Evolutionary conservation across 2,797 vertebrate genomes (phyloP).

Genomic region (Alfaro cultratus): DNA sequence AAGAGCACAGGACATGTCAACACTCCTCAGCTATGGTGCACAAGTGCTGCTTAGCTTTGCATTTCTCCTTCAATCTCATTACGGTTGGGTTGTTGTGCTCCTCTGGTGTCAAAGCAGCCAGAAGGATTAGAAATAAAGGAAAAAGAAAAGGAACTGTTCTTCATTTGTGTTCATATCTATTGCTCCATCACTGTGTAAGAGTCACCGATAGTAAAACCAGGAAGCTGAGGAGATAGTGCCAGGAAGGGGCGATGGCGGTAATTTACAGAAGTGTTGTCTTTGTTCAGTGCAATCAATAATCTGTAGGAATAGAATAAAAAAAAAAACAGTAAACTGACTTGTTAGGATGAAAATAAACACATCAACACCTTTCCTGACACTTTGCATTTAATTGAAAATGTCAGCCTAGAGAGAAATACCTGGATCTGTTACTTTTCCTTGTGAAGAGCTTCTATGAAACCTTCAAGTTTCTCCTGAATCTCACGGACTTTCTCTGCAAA

Average conservation of each 20-base stretch:
- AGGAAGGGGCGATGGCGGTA: conserved; percentile 23
- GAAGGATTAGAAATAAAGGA: conserved; percentile 7
- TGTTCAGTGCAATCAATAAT: conserved; percentile 72
- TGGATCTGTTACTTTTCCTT: conserved; percentile 89
- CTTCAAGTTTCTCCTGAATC: conserved; percentile 99
- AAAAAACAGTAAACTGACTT: conserved; percentile 37
- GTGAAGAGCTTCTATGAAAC: conserved; percentile 98
- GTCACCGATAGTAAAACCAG: conserved; percentile 55
- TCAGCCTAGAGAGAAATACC: conserved; percentile 47
- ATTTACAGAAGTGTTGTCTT: conserved; percentile 62
- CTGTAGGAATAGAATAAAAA: conserved; percentile 38
- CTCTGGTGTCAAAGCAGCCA: background rate
- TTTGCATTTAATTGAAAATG: background rate
- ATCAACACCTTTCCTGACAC: background rate
- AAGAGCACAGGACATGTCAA: conserved; percentile 38
- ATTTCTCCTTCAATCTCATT: conserved; percentile 13
- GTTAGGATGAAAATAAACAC: conserved; percentile 23
- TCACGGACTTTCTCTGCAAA: conserved; percentile 95
- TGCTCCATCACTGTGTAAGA: conserved; percentile 12
- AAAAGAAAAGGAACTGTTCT: conserved; percentile 39
- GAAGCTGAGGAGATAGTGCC: conserved; percentile 33
- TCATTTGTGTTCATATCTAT: conserved; percentile 30
- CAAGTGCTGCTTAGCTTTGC: conserved; percentile 12
- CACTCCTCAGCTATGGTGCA: conserved; percentile 64
- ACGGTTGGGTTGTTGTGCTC: conserved; percentile 24